Conservation (phyloP, 2,888 invertebrate genomes). For the Leucophenga montana region DNA sequence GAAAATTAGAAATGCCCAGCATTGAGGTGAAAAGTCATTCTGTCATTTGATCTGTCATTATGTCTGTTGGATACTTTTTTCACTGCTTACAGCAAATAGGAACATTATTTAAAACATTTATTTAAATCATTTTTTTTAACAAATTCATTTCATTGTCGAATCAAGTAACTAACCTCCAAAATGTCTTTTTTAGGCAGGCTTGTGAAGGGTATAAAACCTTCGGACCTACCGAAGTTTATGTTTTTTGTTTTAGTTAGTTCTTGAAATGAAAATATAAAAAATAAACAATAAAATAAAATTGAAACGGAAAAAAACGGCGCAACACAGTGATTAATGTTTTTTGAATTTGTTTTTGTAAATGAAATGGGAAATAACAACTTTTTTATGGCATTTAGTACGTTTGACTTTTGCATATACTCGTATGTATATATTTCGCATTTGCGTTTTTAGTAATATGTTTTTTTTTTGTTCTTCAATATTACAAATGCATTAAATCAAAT, state of each 20-base stretch:
- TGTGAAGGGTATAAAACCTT: too few relatives aligned
- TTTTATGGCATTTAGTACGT: conserved; percentile 1
- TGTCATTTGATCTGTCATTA: too few relatives aligned
- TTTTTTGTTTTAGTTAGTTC: neutral
- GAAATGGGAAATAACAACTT: neutral
- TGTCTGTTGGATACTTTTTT: too few relatives aligned
- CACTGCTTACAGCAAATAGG: too few relatives aligned
- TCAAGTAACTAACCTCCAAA: too few relatives aligned
- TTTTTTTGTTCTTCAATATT: neutral
- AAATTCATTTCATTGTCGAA: neutral
- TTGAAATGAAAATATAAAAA: neutral
- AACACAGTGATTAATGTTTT: neutral
- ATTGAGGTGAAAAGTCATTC: too few relatives aligned
- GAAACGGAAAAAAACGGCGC: neutral
- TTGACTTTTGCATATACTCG: too few relatives aligned
- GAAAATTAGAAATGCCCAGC: too few relatives aligned
- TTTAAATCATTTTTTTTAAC: too few relatives aligned
- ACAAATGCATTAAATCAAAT: neutral
- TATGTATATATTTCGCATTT: neutral
- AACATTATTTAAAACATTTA: too few relatives aligned
- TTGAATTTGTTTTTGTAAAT: conserved; percentile 1
- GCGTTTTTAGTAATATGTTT: neutral
- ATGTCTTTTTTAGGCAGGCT: too few relatives aligned
- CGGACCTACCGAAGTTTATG: too few relatives aligned
- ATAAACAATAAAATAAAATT: conserved; percentile 12